Evolutionary conservation across 1,140 invertebrate genomes (phyloP), one percentile per base, ranked within the genome.

Genomic region (Drosophila navojoa): DNA sequence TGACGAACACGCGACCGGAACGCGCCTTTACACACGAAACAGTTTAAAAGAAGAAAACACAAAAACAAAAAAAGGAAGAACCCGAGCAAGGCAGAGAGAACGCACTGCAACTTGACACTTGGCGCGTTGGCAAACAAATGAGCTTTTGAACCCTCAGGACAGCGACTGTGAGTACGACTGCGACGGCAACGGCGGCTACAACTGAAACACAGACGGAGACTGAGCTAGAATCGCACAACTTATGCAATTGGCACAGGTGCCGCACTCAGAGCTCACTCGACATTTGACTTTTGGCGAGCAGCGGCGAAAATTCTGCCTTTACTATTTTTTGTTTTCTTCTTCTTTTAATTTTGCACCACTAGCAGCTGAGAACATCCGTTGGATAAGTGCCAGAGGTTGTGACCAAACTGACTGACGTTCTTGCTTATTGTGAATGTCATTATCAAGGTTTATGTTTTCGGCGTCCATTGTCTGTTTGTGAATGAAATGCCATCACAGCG

Each of bases 381-480:
- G 79, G 79, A 81, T 81, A 82, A 82, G 74, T 82, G 79, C 79
- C 79, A 82, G 42, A 73, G 84, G 77, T 89, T 79, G 81, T 66
- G 77, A 66, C 76, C 68, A 57, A 66, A 57, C 69, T 42, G 66
- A 75, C 59, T 54, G 72, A 55, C 74, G 66, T 81, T 62, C 60
- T 78, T 79, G 63, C 42, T 64, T 70, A 29, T 71, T 73, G 53
- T 89, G 84, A 89, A 89, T 89, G 84, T 89, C 84, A 89, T 89
- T 89, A 89, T 89, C 84, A 89, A 89, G 84, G 84, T 89, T 89
- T 89, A 77, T 82, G 62, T 71, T 62, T 69, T 70, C 50, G 67
- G 73, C 70, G 61, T 75, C 67, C 74, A 52, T 77, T 77, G 70
- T 71, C 70, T 71, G 22, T 47, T 71, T 67, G 61, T 76, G 72